Evolutionary conservation across 1,140 invertebrate species (phyloP), one percentile per base, ranked within the genome.

Genomic region (Aphelenchoides avenae): DNA sequence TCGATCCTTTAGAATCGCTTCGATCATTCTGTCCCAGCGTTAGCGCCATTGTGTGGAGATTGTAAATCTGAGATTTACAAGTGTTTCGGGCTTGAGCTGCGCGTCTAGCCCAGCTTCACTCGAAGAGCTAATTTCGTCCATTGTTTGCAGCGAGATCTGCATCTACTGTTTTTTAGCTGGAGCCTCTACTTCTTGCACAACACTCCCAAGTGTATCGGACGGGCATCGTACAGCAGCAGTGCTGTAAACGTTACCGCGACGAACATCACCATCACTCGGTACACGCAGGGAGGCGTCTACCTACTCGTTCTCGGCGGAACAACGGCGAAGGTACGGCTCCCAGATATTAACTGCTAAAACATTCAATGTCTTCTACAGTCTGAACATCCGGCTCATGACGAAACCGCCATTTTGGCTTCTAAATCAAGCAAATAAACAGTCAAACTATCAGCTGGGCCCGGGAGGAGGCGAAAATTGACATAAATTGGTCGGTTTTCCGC

Each of bases 261-360:
- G 11, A 46, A 40, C 13, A 26, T 69, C 1, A 22, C 44, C 6
- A 26, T 66, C 50, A 24, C 49, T n/a, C 50, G 43, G 31, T n/a
- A 64, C 6, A 61, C 44, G 27, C 70, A 70, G 49, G 68, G 68
- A 1, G 68, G 70, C 31, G 64, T 70, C 20, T 73, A 66, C 29
- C 36, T 46, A 0, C 18, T 61, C 3, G 13, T 61, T 15, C 9
- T 68, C 24, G 70, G 52, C 13, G 67, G 66, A 27, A 51, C 34
- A 15, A 61, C 41, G 29, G 27, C 53, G 4, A 22, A 55, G 48
- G 53, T 55, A 24, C n/a, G 20, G 3, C 11, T 41, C 39, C 3
- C 39, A 18, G 34, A 36, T 36, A 13, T 36, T 36, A 27, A n/a
- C n/a, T n/a, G n/a, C n/a, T 36, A 18, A 36, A 36, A 13, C 11